Evolutionary conservation across 2,797 vertebrate species (phyloP), one percentile per base, ranked within the genome.

Genomic region (Echeneis naucrates): DNA sequence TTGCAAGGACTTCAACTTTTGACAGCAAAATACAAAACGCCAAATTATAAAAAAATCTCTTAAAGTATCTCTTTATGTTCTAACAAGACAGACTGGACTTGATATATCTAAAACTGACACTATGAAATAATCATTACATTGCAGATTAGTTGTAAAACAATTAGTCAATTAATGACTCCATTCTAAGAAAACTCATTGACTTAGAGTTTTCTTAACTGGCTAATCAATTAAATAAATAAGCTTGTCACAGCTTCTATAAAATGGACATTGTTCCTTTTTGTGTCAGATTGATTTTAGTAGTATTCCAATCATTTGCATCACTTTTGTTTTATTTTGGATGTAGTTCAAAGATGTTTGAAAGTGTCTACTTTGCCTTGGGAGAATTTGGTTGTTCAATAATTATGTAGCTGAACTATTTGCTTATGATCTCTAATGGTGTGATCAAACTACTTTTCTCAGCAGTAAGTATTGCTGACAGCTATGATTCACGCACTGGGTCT

Each of bases 401-500:
- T 9, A 32, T 57, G n/a, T 32, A 19, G 40, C 16, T 10, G 48
- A 50, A 3, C 30, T 12, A 35, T 16, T 19, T 16, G 52, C 26
- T 30, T 8, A 32, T n/a, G 14, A 67, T 33, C 1, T 21, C 44
- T 66, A 60, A 56, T 53, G n/a, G 44, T 54, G 51, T 76, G 30
- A 72, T 74, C 38, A 72, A 37, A 60, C 23, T 42, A 26, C 51
- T 37, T 16, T 67, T 68, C 61, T 69, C 72, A 53, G 71, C 55
- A 68, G 40, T 7, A 11, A 77, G 50, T 55, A 59, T 2, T 42
- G 78, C 75, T 66, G 64, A 70, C 40, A 21, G 27, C 45, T 73
- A 60, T 3, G 7, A 62, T 88, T 71, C 57, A 95, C 97, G 81
- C 95, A 99, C 98, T 53, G 91, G 92, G 84, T 96, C 95, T 85